Conservation (phyloP, 2,888 invertebrate species). For the Pyrocoelia pectoralis region DNA sequence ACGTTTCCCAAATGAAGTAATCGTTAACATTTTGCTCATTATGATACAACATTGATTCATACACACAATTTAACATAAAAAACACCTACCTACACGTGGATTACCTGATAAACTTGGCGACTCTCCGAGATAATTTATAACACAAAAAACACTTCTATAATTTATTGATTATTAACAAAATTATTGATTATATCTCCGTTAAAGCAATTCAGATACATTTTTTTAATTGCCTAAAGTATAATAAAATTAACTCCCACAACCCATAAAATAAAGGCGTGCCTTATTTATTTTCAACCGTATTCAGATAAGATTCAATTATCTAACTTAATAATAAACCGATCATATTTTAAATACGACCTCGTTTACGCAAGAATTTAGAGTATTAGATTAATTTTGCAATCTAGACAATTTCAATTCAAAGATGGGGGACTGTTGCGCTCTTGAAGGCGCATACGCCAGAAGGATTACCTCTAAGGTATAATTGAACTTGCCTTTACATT, state of each 20-base stretch:
- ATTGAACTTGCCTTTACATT: not conserved
- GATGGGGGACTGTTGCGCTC: not conserved
- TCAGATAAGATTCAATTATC: conserved; percentile 9
- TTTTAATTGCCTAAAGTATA: not conserved
- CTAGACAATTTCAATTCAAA: not conserved
- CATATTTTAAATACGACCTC: conserved; percentile 4
- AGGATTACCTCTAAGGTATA: too few relatives aligned
- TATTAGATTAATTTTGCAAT: conserved; percentile 1
- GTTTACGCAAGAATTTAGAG: conserved; percentile 1
- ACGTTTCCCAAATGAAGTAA: too few relatives aligned
- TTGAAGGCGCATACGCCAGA: too few relatives aligned
- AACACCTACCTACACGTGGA: too few relatives aligned
- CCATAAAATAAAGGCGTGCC: conserved; percentile 1
- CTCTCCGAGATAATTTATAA: too few relatives aligned
- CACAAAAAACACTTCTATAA: too few relatives aligned
- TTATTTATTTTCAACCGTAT: conserved; percentile 1
- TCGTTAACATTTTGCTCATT: too few relatives aligned
- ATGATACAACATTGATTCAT: too few relatives aligned
- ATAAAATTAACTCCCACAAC: not conserved
- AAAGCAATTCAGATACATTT: not conserved
- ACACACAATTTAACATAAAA: too few relatives aligned
- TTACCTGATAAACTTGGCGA: too few relatives aligned
- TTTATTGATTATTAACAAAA: too few relatives aligned
- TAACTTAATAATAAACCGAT: not conserved
- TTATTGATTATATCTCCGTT: too few relatives aligned